Base-by-base conservation (phyloP, 2,113 vertebrate species). In the Pteruthius melanotis region DNA sequence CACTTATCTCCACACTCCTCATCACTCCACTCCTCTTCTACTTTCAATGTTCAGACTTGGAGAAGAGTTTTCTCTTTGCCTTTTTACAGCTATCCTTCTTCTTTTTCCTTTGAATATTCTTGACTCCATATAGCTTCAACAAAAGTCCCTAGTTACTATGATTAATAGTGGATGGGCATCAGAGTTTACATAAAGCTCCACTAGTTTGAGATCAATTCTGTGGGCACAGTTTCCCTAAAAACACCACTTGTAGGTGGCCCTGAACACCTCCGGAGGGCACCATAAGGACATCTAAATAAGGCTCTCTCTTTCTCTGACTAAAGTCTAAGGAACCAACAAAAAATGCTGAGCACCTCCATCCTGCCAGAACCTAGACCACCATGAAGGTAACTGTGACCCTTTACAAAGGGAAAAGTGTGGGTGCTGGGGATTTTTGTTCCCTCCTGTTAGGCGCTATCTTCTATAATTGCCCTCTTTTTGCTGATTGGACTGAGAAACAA, bases 211-310 rank as follows among this genome's bases (percentile, higher is more conserved):
- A 20, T 35, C 24, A 75, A 3, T 4, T 31, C 6, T 30, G n/a
- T 16, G 27, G 31, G 13, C 7, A 20, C 14, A 69, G 42, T 21
- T 49, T 90, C 53, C 23, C 21, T 39, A 4, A 23, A 45, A 85
- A 61, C 7, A 11, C 16, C 53, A 54, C 63, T 90, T 93, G 95
- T 56, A 93, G 76, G 39, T 81, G 64, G 39, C 35, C 33, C 35
- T 45, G 42, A 78, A 68, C 47, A 77, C 92, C 95, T 95, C 88
- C 10, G 47, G 94, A 93, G 90, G 93, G 94, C 94, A 92, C 92
- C 93, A 33, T 83, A 90, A 89, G 76, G 79, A 90, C 68, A 75
- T 5, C 9, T 50, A 94, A 89, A 81, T 49, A 26, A 83, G 4
- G 15, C 6, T 70, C 23, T n/a, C 7, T 31, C 11, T 60, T 77